phyloP scores from a whole-genome alignment of 2,797 vertebrate genomes.

The Tinamus major region DNA sequence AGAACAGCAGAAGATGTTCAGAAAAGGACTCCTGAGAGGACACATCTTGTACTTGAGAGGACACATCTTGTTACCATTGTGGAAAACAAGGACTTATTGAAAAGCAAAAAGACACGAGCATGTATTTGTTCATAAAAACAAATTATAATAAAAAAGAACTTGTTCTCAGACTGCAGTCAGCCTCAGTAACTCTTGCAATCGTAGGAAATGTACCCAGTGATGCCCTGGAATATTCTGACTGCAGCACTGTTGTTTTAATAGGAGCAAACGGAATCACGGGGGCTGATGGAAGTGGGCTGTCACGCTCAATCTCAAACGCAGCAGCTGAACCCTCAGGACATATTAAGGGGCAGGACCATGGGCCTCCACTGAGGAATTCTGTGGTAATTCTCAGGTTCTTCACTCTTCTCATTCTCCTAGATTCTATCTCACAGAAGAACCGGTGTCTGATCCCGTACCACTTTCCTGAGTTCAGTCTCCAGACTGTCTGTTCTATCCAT shows the following conservation, averaged over 20 bases:
- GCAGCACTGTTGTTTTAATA: constrained; percentile 2
- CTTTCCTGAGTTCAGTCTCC: neutral
- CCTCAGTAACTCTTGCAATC: neutral
- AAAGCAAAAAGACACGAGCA: neutral
- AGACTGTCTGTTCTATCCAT: neutral
- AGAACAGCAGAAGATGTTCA: fast-evolving
- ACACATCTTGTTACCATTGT: neutral
- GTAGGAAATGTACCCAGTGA: constrained; percentile 8
- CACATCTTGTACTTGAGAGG: neutral
- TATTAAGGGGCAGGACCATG: neutral
- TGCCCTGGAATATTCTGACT: neutral
- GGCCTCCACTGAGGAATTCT: neutral
- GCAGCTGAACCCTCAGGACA: neutral
- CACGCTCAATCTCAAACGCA: neutral
- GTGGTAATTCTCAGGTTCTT: neutral
- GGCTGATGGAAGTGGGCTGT: constrained; percentile 2
- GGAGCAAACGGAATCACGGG: neutral
- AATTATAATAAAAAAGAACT: neutral
- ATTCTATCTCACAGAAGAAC: neutral
- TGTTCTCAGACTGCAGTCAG: neutral
- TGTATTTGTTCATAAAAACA: neutral
- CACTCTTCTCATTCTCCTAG: neutral
- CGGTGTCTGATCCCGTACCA: neutral
- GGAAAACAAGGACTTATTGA: neutral
- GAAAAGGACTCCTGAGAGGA: neutral